Percentiles rank a stretch among this genome's conserved stretches.
Evolutionary conservation across 2,113 vertebrate genomes (phyloP).

Genomic region (Mobula hypostoma): DNA sequence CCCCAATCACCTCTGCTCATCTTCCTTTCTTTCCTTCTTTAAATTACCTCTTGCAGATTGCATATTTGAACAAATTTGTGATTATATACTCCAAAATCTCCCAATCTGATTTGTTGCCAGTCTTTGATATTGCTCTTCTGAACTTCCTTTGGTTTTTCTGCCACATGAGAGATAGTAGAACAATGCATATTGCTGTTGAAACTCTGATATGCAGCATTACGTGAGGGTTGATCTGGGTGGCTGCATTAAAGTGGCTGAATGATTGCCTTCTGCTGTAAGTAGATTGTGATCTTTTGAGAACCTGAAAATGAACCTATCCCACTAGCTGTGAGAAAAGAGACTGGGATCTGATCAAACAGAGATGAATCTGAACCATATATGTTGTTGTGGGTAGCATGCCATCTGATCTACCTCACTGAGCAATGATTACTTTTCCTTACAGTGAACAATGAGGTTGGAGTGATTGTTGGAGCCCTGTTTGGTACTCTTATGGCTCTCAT

Average conservation of each 20-base stretch:
- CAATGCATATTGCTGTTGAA: background rate
- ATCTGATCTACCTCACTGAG: background rate
- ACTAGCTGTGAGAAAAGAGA: too few species aligned
- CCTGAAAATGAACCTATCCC: conserved; percentile 14
- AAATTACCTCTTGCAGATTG: too few species aligned
- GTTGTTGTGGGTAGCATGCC: background rate
- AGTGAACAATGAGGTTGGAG: conserved; percentile 45
- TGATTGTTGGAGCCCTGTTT: conserved; percentile 51
- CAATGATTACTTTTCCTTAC: background rate
- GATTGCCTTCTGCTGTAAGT: background rate
- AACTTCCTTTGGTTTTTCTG: too few species aligned
- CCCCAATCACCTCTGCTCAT: too few species aligned
- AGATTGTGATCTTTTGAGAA: conserved; percentile 40
- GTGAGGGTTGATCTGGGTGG: background rate
- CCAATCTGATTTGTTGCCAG: too few species aligned
- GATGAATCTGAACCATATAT: background rate
- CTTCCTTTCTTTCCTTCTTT: too few species aligned
- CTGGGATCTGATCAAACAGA: background rate
- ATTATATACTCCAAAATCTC: too few species aligned
- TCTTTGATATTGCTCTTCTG: too few species aligned
- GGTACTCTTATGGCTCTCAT: conserved; percentile 52
- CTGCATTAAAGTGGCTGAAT: background rate
- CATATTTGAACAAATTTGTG: too few species aligned
- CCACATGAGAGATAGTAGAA: background rate
- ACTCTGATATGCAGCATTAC: background rate